Evolutionary conservation across 2,888 invertebrate species (phyloP), one percentile per base, ranked within the genome.

Genomic region (Serripes groenlandicus): DNA sequence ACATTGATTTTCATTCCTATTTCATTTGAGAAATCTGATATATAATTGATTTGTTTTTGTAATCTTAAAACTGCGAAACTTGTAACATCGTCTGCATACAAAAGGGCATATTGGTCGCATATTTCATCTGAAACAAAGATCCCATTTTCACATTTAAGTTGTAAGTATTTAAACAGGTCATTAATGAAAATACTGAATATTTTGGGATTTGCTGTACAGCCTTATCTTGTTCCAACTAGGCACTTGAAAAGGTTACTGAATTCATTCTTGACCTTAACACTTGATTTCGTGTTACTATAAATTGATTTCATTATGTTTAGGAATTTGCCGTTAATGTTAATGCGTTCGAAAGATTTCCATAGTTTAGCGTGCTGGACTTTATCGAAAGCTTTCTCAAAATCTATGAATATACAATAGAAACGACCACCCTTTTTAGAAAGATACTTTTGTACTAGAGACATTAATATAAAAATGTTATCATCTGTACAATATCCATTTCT

Each of bases 381-480:
- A 62, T 77, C 81, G 28, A 74, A 81, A 1, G 81, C 77, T 56
- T 81, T 81, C 7, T 42, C 49, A 34, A 56, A 80, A 56, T 75
- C 75, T n/a, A 80, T 49, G 52, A 60, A 81, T 15, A 73, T 52
- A 28, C 62, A 62, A 49, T 81, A 73, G n/a, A 77, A 56, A 52
- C 76, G n/a, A 28, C 76, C 75, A 15, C 52, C 54, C 58, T 62
- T 77, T n/a, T 56, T 62, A 28, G 76, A 69, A 2, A 76, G 11
- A 37, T 81, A 76, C 34, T 81, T 81, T 34, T 81, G 81, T 30
- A 73, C 28, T 18, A 77, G 49, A 18, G 69, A 28, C 69, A 72
- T 72, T 32, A 81, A 35, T 5, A 49, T 74, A 56, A 82, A 78
- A 18, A 75, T 60, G 42, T 83, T 80, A 28, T 82, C 78, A n/a